Conservation (phyloP, 92 coral and sea anemone genomes). For the Isaurus tuberculatus region DNA sequence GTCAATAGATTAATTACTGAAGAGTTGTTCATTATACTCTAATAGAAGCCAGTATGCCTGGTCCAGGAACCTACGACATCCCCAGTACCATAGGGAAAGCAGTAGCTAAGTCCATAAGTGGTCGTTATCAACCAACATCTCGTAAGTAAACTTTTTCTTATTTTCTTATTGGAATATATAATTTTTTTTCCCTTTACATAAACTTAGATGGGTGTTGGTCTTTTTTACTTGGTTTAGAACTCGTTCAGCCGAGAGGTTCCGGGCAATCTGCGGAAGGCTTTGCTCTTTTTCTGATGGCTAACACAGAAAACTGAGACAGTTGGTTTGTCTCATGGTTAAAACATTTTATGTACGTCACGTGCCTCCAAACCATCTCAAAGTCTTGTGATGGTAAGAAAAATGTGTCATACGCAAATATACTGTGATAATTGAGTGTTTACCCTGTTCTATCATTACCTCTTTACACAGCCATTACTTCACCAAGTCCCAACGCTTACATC, state of each 20-base stretch:
- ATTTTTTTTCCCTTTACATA: neutral
- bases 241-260: too few species aligned
- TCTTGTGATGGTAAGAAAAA: too few species aligned
- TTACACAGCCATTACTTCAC: conserved; percentile 35
- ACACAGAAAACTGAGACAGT: too few species aligned
- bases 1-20: too few species aligned
- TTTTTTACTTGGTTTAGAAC: too few species aligned
- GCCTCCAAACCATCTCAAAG: too few species aligned
- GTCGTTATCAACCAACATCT: conserved; percentile 23
- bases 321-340: too few species aligned
- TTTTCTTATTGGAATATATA: neutral
- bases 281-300: too few species aligned
- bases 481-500: conserved; percentile 54
- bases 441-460: neutral
- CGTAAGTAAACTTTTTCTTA: conserved; percentile 19
- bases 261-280: too few species aligned
- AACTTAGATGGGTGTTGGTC: too few species aligned
- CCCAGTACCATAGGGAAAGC: conserved; percentile 50
- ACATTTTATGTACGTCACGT: too few species aligned
- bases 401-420: neutral
- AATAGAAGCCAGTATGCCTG: conserved; percentile 42
- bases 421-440: neutral
- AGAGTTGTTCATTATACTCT: neutral
- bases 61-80: conserved; percentile 61
- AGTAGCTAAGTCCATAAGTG: conserved; percentile 53